A percentile compares a stretch with the other conserved stretches of the same genome.
Conservation (phyloP, 1,140 invertebrate species). For the Chironomus tepperi region DNA sequence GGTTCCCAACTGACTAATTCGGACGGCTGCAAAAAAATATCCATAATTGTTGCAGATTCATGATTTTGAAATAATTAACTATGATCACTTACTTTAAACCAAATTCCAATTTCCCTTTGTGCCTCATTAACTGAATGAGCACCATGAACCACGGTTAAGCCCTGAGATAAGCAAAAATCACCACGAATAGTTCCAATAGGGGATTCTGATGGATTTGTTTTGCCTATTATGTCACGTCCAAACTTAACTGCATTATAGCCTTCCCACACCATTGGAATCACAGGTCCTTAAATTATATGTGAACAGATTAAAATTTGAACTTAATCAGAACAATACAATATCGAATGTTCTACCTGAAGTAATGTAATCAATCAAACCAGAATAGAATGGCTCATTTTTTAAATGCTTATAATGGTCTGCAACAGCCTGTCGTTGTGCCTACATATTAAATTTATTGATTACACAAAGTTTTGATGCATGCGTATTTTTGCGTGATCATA, state of each 20-base stretch:
- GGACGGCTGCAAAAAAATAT: conserved; percentile 45
- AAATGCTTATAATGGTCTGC: conserved; percentile 90
- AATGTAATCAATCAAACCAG: conserved; percentile 94
- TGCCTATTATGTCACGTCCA: conserved; percentile 89
- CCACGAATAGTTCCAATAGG: conserved; percentile 83
- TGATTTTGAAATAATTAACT: too few relatives aligned
- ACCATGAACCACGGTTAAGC: conserved; percentile 94
- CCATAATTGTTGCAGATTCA: too few relatives aligned
- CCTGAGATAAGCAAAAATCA: conserved; percentile 90
- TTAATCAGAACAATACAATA: too few relatives aligned
- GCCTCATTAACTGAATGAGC: conserved; percentile 97
- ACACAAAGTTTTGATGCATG: too few relatives aligned
- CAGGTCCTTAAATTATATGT: conserved; percentile 53
- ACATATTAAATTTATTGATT: conserved; percentile 28
- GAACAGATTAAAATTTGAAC: too few relatives aligned
- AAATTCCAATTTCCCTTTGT: conserved; percentile 89
- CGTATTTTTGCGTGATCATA: conserved; percentile 24
- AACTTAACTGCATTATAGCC: conserved; percentile 92
- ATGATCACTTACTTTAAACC: conserved; percentile 67
- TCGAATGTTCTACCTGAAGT: conserved; percentile 59
- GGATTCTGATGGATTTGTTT: conserved; percentile 92
- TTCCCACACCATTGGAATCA: conserved; percentile 98
- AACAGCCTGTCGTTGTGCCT: conserved; percentile 68
- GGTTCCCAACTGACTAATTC: conserved; percentile 79
- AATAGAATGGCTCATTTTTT: conserved; percentile 80